These are phyloP conservation scores for Aphaenogaster floridana DNA, from an alignment of 1,140 invertebrate species.

Conservation along the genomic window DNA sequence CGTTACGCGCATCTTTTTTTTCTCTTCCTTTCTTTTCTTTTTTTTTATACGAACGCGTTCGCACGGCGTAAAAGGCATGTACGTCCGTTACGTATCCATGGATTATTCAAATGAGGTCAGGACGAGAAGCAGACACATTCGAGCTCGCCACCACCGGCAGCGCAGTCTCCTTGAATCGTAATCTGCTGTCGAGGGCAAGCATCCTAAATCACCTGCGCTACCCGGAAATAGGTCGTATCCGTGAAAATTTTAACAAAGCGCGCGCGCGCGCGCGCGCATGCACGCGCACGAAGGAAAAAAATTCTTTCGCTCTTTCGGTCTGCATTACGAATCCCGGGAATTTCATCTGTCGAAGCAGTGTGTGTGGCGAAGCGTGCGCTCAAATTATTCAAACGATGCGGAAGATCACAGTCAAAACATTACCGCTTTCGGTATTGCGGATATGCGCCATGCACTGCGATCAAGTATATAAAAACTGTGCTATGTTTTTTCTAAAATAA, in stretches of 20 bases:
- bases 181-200: constrained; percentile 63
- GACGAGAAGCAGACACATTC: constrained; percentile 46
- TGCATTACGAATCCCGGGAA: neutral
- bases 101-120: constrained; percentile 70
- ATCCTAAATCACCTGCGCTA: constrained; percentile 62
- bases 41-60: constrained; percentile 42
- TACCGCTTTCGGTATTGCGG: neutral
- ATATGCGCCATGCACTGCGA: neutral
- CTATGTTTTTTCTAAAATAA: neutral
- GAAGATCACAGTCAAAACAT: neutral
- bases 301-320: constrained; percentile 7
- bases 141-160: constrained; percentile 16
- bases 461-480: neutral
- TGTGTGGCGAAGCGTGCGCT: neutral
- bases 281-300: neutral
- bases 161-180: constrained; percentile 62
- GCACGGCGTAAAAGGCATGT: constrained; percentile 54
- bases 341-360: neutral
- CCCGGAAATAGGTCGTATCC: constrained; percentile 52
- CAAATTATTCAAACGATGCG: constrained; percentile 28
- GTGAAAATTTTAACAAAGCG: constrained; percentile 63
- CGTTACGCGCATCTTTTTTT: neutral
- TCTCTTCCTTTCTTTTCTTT: neutral
- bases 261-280: neutral
- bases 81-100: constrained; percentile 57